phyloP scores from a whole-genome alignment of 2,113 vertebrate species.

The Chroicocephalus ridibundus region DNA sequence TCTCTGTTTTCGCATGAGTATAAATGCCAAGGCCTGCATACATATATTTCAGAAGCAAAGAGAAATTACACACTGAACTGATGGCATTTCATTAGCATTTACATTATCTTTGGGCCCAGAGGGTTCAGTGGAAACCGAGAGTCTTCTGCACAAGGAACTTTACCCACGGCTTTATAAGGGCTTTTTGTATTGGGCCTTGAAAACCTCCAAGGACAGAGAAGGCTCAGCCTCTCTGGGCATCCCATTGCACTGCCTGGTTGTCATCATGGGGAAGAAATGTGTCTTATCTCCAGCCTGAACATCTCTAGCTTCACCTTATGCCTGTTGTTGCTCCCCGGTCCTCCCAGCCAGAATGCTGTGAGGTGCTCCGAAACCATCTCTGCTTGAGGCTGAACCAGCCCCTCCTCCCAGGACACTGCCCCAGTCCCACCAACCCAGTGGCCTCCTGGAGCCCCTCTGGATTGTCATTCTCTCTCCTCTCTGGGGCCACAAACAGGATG shows the following conservation, averaged over 20 bases:
- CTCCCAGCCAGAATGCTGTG: not conserved
- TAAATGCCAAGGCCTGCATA: slow-evolving; percentile 10
- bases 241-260: not conserved
- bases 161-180: not conserved
- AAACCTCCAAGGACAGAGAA: not conserved
- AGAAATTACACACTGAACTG: not conserved
- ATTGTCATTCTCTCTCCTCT: not conserved
- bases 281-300: not conserved
- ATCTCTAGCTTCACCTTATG: not conserved
- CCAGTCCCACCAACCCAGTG: not conserved
- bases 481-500: not conserved
- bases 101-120: not conserved
- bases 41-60: not conserved
- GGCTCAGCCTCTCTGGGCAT: not conserved
- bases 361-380: not conserved
- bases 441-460: not conserved
- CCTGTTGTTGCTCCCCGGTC: fast-evolving
- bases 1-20: not conserved
- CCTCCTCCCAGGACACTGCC: not conserved
- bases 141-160: not conserved
- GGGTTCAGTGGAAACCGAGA: not conserved
- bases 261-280: not conserved
- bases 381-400: not conserved
- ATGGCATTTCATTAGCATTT: slow-evolving; percentile 32
- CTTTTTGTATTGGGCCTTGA: not conserved